Percentiles rank a stretch among this genome's conserved stretches.
phyloP scores from a whole-genome alignment of 2,888 invertebrate species.

The Eutolmus rufibarbis region DNA sequence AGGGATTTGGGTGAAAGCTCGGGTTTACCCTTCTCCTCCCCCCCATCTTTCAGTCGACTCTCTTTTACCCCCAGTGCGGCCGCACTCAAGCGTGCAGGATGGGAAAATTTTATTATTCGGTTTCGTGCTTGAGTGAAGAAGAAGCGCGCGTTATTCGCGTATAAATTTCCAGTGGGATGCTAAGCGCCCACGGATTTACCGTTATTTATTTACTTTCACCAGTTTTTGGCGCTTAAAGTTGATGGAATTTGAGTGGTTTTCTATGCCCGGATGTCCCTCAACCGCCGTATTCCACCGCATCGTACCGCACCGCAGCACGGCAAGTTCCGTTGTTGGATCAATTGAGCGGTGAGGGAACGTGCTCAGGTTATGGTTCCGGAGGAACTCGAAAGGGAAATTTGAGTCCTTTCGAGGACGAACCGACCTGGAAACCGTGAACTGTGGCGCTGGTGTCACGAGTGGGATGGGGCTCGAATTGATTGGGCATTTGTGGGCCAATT shows the following conservation, averaged over 20 bases:
- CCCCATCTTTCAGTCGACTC: background rate
- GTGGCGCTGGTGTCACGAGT: background rate
- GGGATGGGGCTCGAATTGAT: background rate
- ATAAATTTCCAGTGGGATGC: background rate
- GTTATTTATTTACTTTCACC: background rate
- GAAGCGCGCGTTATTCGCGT: background rate
- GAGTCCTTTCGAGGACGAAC: background rate
- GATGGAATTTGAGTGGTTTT: background rate
- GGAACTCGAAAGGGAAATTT: background rate
- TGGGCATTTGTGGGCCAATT: background rate
- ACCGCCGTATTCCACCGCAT: background rate
- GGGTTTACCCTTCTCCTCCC: background rate
- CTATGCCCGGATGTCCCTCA: background rate
- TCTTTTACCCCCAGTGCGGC: background rate
- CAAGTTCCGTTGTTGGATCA: background rate
- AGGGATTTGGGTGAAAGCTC: conserved; percentile 39
- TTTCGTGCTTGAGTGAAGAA: background rate
- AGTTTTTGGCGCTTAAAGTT: background rate
- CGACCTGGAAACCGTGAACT: background rate
- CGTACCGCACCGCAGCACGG: background rate
- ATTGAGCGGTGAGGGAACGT: background rate
- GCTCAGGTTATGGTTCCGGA: background rate
- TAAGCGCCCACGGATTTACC: background rate
- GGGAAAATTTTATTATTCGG: conserved; percentile 21
- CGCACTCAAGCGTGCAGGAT: background rate